Conservation (phyloP, 2,113 vertebrate species). For the Sporophila hypoxantha region DNA sequence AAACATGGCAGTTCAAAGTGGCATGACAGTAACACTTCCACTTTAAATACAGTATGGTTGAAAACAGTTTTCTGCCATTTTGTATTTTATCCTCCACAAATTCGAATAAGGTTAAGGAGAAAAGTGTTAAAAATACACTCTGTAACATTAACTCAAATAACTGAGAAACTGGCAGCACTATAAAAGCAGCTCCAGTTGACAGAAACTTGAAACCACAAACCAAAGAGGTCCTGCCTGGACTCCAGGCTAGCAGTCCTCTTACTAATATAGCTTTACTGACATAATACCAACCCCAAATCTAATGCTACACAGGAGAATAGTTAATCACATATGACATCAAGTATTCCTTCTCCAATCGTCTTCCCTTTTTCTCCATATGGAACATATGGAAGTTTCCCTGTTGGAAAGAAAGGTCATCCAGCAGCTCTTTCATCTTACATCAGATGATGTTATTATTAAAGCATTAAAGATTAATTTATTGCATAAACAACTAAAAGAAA, state of each 20-base stretch:
- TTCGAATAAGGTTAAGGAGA: not conserved
- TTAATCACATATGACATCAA: not conserved
- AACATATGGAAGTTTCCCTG: not conserved
- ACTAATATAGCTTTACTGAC: not conserved
- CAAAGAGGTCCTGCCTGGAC: not conserved
- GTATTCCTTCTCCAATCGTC: not conserved
- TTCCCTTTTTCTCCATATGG: not conserved
- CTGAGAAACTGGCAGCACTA: not conserved
- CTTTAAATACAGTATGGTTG: not conserved
- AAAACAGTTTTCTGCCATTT: not conserved
- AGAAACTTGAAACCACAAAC: not conserved
- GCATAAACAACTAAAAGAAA: not conserved
- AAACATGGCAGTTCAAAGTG: not conserved
- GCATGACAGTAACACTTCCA: not conserved
- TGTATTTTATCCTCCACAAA: not conserved
- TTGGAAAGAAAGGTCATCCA: not conserved
- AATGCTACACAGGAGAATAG: not conserved
- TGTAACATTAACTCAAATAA: not conserved
- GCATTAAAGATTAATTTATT: not conserved
- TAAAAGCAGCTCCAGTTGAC: not conserved
- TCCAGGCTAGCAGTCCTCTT: not conserved
- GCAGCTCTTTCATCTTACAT: not conserved
- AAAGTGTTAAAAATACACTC: not conserved
- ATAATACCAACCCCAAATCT: not conserved
- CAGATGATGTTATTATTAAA: not conserved